These are phyloP conservation scores for Caenorhabditis inopinata DNA, from an alignment of 1,140 invertebrate genomes.

Conservation along the genomic window DNA sequence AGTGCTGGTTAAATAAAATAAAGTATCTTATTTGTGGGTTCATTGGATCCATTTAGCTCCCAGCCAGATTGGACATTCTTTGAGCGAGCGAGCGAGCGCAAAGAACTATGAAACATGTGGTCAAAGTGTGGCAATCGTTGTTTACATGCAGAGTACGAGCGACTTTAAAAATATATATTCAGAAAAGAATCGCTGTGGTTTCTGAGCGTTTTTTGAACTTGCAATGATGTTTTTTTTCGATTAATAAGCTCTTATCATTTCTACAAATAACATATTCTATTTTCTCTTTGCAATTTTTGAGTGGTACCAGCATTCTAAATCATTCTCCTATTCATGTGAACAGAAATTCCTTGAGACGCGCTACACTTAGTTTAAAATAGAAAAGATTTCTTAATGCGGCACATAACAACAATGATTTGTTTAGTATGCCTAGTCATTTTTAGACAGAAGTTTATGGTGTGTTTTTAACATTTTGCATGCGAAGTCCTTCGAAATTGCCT, in stretches of 20 bases:
- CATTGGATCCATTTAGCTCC: background rate
- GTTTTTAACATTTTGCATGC: too few species aligned
- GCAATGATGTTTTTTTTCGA: background rate
- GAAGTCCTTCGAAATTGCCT: too few species aligned
- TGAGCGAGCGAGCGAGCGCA: background rate
- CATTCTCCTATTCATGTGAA: background rate
- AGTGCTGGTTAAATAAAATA: background rate
- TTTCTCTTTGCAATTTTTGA: too few species aligned
- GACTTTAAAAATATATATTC: background rate
- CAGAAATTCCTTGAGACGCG: too few species aligned
- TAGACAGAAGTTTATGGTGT: too few species aligned
- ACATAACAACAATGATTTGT: too few species aligned
- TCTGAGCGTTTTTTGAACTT: background rate
- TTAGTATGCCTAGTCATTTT: too few species aligned
- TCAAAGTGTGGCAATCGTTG: background rate
- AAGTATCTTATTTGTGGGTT: background rate
- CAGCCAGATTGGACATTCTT: background rate
- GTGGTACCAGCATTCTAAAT: too few species aligned
- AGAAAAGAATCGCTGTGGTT: background rate
- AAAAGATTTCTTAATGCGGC: too few species aligned
- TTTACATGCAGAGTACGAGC: background rate
- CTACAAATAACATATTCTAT: too few species aligned
- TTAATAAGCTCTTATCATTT: too few species aligned
- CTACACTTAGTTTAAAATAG: too few species aligned
- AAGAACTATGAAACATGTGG: conserved; percentile 21